Evolutionary conservation across 2,797 vertebrate species (phyloP).

Genomic region (Eptatretus atami): DNA sequence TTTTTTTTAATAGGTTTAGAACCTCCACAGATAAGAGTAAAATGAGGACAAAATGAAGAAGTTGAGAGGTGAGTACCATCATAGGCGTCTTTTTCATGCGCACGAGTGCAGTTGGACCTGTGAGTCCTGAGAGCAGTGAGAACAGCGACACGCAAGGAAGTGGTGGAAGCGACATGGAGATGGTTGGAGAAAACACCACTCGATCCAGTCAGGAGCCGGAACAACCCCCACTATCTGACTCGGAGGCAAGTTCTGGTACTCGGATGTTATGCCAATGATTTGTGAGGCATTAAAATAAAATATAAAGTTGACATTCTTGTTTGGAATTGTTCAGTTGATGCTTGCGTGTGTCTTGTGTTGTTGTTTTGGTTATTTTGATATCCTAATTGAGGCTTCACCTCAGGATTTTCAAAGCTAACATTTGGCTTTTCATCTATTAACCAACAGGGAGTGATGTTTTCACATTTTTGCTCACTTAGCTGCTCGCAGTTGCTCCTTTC

Average conservation of each 20-base stretch:
- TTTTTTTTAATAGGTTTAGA: too few species aligned
- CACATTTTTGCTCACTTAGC: too few species aligned
- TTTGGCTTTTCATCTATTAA: too few species aligned
- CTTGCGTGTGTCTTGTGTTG: too few species aligned
- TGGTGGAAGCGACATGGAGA: slow-evolving; percentile 83
- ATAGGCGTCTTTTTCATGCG: not conserved
- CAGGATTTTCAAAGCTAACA: too few species aligned
- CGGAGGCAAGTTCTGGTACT: slow-evolving; percentile 26
- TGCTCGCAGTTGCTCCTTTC: too few species aligned
- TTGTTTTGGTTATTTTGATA: not conserved
- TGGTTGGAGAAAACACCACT: slow-evolving; percentile 71
- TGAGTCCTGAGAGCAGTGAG: slow-evolving; percentile 84
- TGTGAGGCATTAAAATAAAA: too few species aligned
- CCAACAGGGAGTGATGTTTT: too few species aligned
- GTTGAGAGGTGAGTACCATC: too few species aligned
- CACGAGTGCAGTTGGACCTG: slow-evolving; percentile 15
- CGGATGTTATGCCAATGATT: too few species aligned
- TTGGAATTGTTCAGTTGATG: not conserved
- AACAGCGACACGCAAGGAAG: slow-evolving; percentile 96
- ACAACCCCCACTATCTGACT: slow-evolving; percentile 35
- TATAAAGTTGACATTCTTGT: slow-evolving; percentile 6
- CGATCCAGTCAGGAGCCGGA: slow-evolving; percentile 39
- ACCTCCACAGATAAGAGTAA: too few species aligned
- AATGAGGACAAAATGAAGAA: too few species aligned
- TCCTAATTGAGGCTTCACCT: not conserved